Base-by-base conservation (phyloP, 2,113 vertebrate species). In the Anolis sagrei region DNA sequence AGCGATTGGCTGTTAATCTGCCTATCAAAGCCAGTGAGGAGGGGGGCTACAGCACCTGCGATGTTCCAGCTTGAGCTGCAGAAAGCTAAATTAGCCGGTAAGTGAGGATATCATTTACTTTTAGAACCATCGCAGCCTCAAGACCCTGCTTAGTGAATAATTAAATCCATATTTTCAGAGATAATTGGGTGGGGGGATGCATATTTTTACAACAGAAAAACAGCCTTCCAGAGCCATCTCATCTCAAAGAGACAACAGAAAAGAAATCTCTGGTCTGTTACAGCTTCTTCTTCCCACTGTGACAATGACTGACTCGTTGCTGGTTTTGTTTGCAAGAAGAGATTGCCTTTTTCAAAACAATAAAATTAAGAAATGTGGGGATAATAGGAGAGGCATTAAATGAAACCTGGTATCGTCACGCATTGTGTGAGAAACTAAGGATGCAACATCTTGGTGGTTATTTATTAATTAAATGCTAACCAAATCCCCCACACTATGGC, bases 21-120 rank as follows among this genome's bases (percentile, higher is more conserved):
- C 62, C 85, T 29, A 81, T 88, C 84, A 85, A 76, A 80, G 75
- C 4, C 19, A 6, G 3, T 11, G 21, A 32, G 27, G 49, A 34
- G 14, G 7, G 10, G 4, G 27, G 69, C 70, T 68, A 54, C 0
- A 79, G 84, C 0, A 49, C 34, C 76, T 82, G 32, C 75, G 23
- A 39, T 73, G 13, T 70, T 76, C 61, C 48, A 81, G 51, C 74
- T 4, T 0, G 16, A 87, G n/a, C 29, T 69, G 23, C 86, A 84
- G 84, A 91, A 83, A 0, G 0, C 1, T 80, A 64, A 27, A 78
- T 78, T 49, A 86, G 74, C 54, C 2, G 61, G 29, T 54, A 69
- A 76, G 39, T 36, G 75, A 78, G 62, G 74, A 54, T 19, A 16
- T 3, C 27, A 70, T 76, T 90, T 90, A 1, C 1, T 83, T 92